These are phyloP conservation scores for Scaptomyza caliginosa DNA, from an alignment of 2,888 invertebrate species.

Conservation along the genomic window DNA sequence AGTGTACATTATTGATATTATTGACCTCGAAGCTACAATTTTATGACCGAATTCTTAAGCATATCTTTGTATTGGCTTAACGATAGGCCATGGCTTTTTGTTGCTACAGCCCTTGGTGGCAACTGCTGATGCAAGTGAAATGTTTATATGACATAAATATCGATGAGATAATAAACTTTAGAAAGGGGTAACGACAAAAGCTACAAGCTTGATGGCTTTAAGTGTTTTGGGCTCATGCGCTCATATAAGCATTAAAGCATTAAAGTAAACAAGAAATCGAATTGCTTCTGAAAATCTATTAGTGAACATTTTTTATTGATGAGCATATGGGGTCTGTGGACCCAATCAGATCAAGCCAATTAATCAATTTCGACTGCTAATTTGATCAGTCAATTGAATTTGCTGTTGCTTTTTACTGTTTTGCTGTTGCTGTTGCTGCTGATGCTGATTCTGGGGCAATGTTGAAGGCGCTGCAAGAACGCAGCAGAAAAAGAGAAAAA, in stretches of 20 bases:
- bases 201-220: constrained; percentile 11
- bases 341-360: constrained; percentile 60
- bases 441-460: background rate
- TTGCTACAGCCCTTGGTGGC: constrained; percentile 25
- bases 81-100: constrained; percentile 28
- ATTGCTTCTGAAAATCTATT: constrained; percentile 31
- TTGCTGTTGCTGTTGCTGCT: background rate
- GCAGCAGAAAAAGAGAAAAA: background rate
- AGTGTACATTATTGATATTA: constrained; percentile 28
- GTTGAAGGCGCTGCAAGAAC: constrained; percentile 32
- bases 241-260: background rate
- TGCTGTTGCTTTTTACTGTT: constrained; percentile 8
- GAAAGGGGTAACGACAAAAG: constrained; percentile 40
- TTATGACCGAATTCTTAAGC: constrained; percentile 64
- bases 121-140: constrained; percentile 68
- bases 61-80: constrained; percentile 59
- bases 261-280: background rate
- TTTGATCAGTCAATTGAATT: constrained; percentile 56
- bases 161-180: constrained; percentile 49
- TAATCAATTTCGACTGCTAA: constrained; percentile 66
- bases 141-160: constrained; percentile 65
- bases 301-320: constrained; percentile 19
- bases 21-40: constrained; percentile 32
- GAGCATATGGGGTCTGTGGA: constrained; percentile 18
- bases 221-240: background rate